Base-by-base conservation (phyloP, 2,888 invertebrate species). In the Amphiduros pacificus region DNA sequence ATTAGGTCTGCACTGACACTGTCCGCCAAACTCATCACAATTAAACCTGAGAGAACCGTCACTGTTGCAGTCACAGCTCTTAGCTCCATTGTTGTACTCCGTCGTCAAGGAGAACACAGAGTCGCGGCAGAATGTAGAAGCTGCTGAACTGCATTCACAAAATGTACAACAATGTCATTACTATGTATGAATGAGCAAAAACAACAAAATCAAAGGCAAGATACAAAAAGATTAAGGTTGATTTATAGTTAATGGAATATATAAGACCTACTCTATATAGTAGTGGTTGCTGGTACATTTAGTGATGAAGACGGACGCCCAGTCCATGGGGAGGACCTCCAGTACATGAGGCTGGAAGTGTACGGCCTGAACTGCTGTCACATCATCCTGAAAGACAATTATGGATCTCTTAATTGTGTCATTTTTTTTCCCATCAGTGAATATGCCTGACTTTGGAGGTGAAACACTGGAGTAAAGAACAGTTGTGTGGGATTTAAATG, bases 11-110 rank as follows among this genome's bases (percentile, higher is more conserved):
- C 99, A 99, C 3, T 89, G 88, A 80, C 99, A 99, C 82, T 98
- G 96, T 0, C 99, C 99, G 0, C 99, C 99, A 80, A 95, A 97
- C 41, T 89, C 88, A 66, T 91, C 90, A 79, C 99, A 99, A 73
- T 91, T 90, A 77, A 96, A 91, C 74, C 90, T 91, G 55, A 87
- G 85, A 0, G 95, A 92, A 0, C 98, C 97, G 62, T 89, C 89
- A 73, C 89, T 89, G 80, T 95, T 91, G 79, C 99, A 99, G 67
- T 89, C 87, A 74, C 99, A 99, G 0, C 89, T 87, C 48, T 94
- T 80, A 0, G 97, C 96, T 0, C 96, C 95, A 70, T 91, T 91
- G 82, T 99, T 99, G 85, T 95, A 97, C 63, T 94, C 92, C 0
- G 95, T 88, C 0, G 97, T 95, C 70, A 99, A 86, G 0, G 97